A percentile compares a stretch with the other conserved stretches of the same genome.
phyloP scores from a whole-genome alignment of 2,113 vertebrate genomes.

The Eretmochelys imbricata region DNA sequence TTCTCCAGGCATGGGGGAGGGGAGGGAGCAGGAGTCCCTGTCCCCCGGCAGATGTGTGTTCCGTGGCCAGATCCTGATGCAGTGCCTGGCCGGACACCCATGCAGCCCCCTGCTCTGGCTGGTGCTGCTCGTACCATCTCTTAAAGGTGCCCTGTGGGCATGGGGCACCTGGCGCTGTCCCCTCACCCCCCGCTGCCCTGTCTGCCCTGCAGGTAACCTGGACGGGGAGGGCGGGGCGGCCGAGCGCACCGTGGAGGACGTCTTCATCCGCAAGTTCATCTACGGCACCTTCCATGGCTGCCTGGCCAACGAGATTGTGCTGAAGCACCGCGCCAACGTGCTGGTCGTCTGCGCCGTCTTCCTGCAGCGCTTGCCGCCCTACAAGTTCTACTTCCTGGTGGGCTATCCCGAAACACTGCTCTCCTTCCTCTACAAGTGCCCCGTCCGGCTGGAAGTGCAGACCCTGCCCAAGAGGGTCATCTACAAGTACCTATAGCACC shows the following conservation, averaged over 20 bases:
- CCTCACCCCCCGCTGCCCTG: no score
- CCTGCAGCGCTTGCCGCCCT: conserved; percentile 73
- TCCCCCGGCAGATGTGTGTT: no score
- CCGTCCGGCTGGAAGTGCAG: conserved; percentile 89
- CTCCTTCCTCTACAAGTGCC: conserved; percentile 89
- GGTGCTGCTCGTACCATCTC: neutral
- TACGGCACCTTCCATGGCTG: conserved; percentile 88
- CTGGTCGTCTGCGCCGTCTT: conserved; percentile 83
- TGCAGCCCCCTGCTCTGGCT: neutral
- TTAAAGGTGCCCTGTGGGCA: neutral
- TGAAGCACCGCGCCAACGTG: conserved; percentile 87
- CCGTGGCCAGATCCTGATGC: no score
- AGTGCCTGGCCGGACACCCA: neutral
- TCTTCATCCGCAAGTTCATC: conserved; percentile 89
- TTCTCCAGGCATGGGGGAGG: neutral
- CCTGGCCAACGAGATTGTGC: conserved; percentile 83
- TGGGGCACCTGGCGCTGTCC: no score
- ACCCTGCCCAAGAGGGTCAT: conserved; percentile 78
- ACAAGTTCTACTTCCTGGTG: conserved; percentile 87
- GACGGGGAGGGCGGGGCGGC: conserved; percentile 81
- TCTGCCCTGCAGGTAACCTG: conserved; percentile 82
- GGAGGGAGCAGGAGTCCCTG: no score
- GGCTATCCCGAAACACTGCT: conserved; percentile 89
- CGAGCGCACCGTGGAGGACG: conserved; percentile 85
- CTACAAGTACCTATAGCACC: conserved; percentile 86